These are phyloP conservation scores for Tragopan temminckii DNA, from an alignment of 2,797 vertebrate genomes.

Conservation along the genomic window DNA sequence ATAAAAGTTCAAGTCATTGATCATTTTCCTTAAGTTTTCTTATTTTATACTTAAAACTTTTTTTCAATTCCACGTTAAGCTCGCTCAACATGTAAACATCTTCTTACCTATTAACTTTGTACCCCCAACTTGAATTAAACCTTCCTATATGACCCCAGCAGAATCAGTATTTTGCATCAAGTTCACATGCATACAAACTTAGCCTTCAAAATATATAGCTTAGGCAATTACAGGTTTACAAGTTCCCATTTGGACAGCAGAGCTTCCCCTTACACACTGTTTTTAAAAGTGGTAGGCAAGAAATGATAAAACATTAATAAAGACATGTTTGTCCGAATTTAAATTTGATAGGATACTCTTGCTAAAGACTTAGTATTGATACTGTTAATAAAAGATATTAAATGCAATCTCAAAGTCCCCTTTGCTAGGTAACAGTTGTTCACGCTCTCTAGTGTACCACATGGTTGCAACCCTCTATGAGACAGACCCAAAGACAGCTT, in stretches of 20 bases:
- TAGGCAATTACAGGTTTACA: background rate
- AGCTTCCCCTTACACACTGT: background rate
- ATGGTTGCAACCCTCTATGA: background rate
- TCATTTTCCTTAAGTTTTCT: background rate
- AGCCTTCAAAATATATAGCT: background rate
- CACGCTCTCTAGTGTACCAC: background rate
- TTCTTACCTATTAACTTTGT: background rate
- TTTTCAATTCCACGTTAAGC: background rate
- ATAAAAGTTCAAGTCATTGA: conserved; percentile 26
- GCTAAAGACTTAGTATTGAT: background rate
- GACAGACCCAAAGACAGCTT: background rate
- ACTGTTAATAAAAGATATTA: background rate
- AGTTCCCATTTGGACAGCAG: background rate
- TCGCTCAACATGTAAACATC: background rate
- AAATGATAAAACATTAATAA: background rate
- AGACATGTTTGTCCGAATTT: background rate
- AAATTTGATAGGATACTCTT: background rate
- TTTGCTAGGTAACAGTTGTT: background rate
- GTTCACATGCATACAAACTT: background rate
- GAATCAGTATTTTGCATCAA: background rate
- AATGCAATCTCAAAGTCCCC: background rate
- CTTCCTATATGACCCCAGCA: background rate
- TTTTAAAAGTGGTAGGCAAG: background rate
- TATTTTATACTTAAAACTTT: background rate
- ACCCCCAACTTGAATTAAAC: background rate